phyloP scores from a whole-genome alignment of 2,888 invertebrate genomes.

The Athripsodes cinereus region DNA sequence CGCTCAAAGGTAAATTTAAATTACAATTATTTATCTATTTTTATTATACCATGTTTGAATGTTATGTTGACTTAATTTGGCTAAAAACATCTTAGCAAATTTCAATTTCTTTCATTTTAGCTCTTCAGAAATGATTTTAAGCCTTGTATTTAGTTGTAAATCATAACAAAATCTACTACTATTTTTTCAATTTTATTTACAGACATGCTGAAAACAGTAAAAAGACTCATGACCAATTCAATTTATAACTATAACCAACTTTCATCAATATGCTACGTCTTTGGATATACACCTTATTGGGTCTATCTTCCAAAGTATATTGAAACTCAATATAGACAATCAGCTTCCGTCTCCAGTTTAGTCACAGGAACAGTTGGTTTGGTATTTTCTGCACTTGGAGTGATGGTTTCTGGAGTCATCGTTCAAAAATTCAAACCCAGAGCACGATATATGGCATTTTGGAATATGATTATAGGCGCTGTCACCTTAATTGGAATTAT shows the following conservation, averaged over 20 bases:
- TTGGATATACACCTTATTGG: constrained; percentile 70
- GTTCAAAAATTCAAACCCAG: constrained; percentile 61
- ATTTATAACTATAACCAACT: constrained; percentile 68
- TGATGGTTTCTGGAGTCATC: constrained; percentile 59
- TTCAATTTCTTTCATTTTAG: too few relatives aligned
- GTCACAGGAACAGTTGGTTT: constrained; percentile 66
- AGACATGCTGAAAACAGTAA: constrained; percentile 60
- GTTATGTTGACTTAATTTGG: too few relatives aligned
- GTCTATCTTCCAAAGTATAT: constrained; percentile 80
- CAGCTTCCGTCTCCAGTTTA: constrained; percentile 68
- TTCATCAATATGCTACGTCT: constrained; percentile 65
- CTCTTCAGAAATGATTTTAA: too few relatives aligned
- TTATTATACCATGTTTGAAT: too few relatives aligned
- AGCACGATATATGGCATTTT: constrained; percentile 60
- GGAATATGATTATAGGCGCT: constrained; percentile 62
- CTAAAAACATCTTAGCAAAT: too few relatives aligned
- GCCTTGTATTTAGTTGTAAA: too few relatives aligned
- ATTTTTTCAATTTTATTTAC: too few relatives aligned
- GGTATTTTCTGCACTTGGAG: constrained; percentile 63
- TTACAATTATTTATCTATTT: too few relatives aligned
- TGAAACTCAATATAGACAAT: constrained; percentile 72
- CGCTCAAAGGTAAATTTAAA: constrained; percentile 36
- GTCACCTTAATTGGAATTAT: constrained; percentile 58
- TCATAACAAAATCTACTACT: too few relatives aligned
- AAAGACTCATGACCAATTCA: constrained; percentile 57